phyloP scores from a whole-genome alignment of 1,140 invertebrate species.

The Calosoma granatense region DNA sequence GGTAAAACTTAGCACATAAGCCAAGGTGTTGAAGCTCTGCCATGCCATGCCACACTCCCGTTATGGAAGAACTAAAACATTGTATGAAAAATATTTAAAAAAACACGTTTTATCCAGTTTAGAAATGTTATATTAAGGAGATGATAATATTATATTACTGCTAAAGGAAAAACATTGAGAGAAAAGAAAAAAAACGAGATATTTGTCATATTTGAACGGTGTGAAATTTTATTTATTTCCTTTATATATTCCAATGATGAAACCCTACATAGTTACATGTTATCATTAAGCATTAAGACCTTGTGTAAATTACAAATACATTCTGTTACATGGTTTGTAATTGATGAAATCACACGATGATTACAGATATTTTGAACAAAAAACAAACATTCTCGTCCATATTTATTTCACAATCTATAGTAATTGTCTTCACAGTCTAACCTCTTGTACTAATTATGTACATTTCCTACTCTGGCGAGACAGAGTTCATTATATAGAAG shows the following conservation, averaged over 20 bases:
- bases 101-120: background rate
- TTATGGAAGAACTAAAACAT: slow-evolving; percentile 3
- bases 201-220: background rate
- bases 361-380: slow-evolving; percentile 8
- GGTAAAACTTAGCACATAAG: background rate
- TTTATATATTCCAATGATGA: background rate
- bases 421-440: no score
- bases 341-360: background rate
- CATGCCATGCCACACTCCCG: no score
- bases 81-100: background rate
- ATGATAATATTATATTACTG: background rate
- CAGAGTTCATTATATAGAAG: no score
- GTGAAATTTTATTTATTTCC: background rate
- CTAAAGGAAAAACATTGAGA: no score
- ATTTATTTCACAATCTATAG: no score
- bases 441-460: no score
- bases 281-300: background rate
- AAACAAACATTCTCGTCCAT: no score
- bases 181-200: no score
- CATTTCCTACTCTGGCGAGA: no score
- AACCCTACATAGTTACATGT: background rate
- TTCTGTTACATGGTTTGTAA: slow-evolving; percentile 7
- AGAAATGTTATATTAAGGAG: background rate
- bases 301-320: slow-evolving; percentile 9
- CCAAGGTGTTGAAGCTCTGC: background rate